A percentile compares a stretch with the other conserved stretches of the same genome.
These are phyloP conservation scores for Drosophila gaucha DNA, from an alignment of 2,888 invertebrate species.

Conservation along the genomic window DNA sequence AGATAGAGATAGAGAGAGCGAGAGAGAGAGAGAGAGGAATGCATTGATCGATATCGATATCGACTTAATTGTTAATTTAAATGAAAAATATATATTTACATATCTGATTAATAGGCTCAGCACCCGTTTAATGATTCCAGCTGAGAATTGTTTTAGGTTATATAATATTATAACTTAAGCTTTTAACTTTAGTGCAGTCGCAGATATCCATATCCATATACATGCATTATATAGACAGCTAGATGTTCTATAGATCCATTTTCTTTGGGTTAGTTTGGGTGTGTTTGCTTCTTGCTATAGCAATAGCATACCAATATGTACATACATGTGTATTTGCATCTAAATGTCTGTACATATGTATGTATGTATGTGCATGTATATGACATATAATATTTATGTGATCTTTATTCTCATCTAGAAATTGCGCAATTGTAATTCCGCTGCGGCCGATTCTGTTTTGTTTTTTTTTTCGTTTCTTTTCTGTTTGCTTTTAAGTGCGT, in stretches of 20 bases:
- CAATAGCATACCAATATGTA: background rate
- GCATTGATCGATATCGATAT: too few relatives aligned
- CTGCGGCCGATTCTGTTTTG: constrained; percentile 40
- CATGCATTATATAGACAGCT: background rate
- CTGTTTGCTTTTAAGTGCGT: constrained; percentile 44
- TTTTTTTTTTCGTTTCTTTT: constrained; percentile 16
- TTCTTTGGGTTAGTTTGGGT: background rate
- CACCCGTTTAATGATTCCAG: too few relatives aligned
- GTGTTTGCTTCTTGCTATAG: background rate
- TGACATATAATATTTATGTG: constrained; percentile 26
- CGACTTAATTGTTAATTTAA: too few relatives aligned
- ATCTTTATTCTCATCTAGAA: constrained; percentile 55
- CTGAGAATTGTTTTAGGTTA: too few relatives aligned
- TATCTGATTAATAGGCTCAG: too few relatives aligned
- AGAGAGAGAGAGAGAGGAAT: too few relatives aligned
- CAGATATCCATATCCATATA: background rate
- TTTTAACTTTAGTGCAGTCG: background rate
- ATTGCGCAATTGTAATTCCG: constrained; percentile 67
- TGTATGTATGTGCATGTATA: background rate
- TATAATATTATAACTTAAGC: too few relatives aligned
- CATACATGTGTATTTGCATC: background rate
- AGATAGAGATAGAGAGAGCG: too few relatives aligned
- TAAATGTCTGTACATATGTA: background rate
- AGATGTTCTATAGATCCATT: too few relatives aligned
- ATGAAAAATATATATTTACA: too few relatives aligned